Evolutionary conservation across 2,888 invertebrate species (phyloP), one percentile per base, ranked within the genome.

Genomic region (Penaeus monodon): DNA sequence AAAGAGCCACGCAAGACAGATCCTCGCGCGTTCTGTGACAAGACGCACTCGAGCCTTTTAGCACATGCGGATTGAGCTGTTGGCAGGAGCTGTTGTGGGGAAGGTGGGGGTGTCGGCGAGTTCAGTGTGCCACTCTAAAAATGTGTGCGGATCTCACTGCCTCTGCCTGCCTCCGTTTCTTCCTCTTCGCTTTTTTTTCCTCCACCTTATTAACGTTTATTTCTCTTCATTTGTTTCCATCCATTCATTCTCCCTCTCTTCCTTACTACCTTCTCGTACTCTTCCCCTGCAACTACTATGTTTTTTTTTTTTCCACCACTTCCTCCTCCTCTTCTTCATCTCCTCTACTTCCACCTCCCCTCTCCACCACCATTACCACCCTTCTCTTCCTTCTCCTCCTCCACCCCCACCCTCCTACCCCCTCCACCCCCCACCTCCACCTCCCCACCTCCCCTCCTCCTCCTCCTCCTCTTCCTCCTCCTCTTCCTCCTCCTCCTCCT

Each of bases 101-200:
- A 10, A 17, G 17, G 20, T 64, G 64, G 29, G 79, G n/a, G 33
- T 17, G 24, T 65, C 64, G 44, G 83, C 10, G 76, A 83, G 76
- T 76, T 76, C 65, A 73, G 70, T 85, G 84, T 79, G 84, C 70
- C 77, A 44, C 38, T 78, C 68, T 84, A 79, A 84, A 77, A 78
- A 74, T 84, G 70, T 68, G 66, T 84, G 70, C 49, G 66, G 68
- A 65, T 64, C 57, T 44, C 17, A 27, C 49, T 57, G 57, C 57
- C 57, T 20, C 57, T 17, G 12, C 38, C 63, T 22, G 22, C 63
- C 63, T 57, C 27, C 27, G 44, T 4, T 27, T 20, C 70, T 84
- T 33, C 79, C 79, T 27, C 68, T 64, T 27, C 10, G 57, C 57
- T 20, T 12, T 3, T 17, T 20, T 57, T 57, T 17, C 14, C 14